Percentiles rank a stretch among this genome's conserved stretches.
These are phyloP conservation scores for Speoplatyrhinus poulsoni DNA, from an alignment of 2,113 vertebrate genomes.

Conservation along the genomic window DNA sequence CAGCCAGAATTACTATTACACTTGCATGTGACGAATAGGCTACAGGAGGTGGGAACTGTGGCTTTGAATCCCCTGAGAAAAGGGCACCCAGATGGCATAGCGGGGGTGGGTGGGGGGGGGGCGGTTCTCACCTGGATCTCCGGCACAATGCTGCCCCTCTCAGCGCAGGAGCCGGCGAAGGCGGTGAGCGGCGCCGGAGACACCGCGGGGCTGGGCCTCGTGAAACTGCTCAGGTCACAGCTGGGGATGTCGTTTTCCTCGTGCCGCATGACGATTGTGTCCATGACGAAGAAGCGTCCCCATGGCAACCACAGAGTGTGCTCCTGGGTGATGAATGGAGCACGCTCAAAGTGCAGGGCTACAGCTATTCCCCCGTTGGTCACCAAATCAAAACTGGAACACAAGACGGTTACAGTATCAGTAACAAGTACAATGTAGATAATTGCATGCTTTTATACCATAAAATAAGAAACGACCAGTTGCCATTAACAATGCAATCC, in stretches of 20 bases:
- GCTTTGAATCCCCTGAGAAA: not conserved
- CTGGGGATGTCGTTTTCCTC: conserved; percentile 98
- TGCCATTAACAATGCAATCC: conserved; percentile 25
- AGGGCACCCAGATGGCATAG: not conserved
- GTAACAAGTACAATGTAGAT: conserved; percentile 14
- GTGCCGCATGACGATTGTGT: conserved; percentile 95
- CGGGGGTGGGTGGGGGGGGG: not conserved
- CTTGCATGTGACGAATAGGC: conserved; percentile 54
- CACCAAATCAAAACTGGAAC: conserved; percentile 92
- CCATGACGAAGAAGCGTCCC: conserved; percentile 99
- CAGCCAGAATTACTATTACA: conserved; percentile 46
- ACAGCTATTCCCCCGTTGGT: conserved; percentile 91
- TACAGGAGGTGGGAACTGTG: conserved; percentile 19
- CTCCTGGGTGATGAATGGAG: conserved; percentile 97
- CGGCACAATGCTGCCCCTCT: conserved; percentile 88
- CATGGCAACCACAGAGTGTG: conserved; percentile 96
- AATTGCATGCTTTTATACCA: conserved; percentile 4
- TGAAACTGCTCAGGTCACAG: conserved; percentile 96
- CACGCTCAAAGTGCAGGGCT: conserved; percentile 89
- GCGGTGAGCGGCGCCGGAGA: conserved; percentile 90
- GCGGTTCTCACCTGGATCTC: conserved; percentile 89
- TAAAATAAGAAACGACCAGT: conserved; percentile 6
- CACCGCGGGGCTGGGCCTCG: conserved; percentile 88
- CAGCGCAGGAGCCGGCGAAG: conserved; percentile 88
- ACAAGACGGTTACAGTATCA: conserved; percentile 34